phyloP scores from a whole-genome alignment of 2,797 vertebrate genomes.

The Mus spretus region DNA sequence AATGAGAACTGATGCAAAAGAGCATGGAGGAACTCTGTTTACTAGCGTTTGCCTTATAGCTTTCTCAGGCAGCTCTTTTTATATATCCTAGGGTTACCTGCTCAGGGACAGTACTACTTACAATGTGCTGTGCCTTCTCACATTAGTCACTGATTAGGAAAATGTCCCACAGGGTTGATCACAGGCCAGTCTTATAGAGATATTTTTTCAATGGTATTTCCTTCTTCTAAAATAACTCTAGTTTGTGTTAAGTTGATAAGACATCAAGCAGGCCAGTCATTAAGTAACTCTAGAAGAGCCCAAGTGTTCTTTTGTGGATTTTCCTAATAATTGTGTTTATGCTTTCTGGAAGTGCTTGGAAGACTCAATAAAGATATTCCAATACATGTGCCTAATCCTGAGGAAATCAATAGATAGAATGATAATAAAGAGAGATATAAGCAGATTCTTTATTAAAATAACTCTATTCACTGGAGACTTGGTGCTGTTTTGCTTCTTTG shows the following conservation, averaged over 20 bases:
- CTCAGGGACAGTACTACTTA: not conserved
- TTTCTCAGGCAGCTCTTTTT: too few relatives aligned
- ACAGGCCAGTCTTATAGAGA: not conserved
- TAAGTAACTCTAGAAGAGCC: conserved; percentile 53
- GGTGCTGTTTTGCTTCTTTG: conserved; percentile 37
- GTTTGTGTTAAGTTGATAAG: not conserved
- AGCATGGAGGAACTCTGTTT: not conserved
- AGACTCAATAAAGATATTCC: conserved; percentile 72
- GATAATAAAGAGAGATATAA: conserved; percentile 73
- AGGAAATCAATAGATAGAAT: conserved; percentile 72
- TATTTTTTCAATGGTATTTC: not conserved
- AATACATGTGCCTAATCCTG: conserved; percentile 40
- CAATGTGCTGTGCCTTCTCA: not conserved
- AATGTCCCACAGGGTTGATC: not conserved
- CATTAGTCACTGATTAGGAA: not conserved
- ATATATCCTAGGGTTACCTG: not conserved
- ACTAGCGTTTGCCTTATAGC: not conserved
- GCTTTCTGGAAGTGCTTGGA: conserved; percentile 70
- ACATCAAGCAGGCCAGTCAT: not conserved
- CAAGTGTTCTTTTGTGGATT: conserved; percentile 55
- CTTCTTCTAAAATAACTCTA: not conserved
- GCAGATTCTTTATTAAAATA: conserved; percentile 71
- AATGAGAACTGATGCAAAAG: not conserved
- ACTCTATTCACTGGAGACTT: conserved; percentile 64
- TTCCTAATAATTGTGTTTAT: conserved; percentile 74